Percentiles rank a stretch among this genome's conserved stretches.
Conservation (phyloP, 2,888 invertebrate species). For the Ectemnius cavifrons region DNA sequence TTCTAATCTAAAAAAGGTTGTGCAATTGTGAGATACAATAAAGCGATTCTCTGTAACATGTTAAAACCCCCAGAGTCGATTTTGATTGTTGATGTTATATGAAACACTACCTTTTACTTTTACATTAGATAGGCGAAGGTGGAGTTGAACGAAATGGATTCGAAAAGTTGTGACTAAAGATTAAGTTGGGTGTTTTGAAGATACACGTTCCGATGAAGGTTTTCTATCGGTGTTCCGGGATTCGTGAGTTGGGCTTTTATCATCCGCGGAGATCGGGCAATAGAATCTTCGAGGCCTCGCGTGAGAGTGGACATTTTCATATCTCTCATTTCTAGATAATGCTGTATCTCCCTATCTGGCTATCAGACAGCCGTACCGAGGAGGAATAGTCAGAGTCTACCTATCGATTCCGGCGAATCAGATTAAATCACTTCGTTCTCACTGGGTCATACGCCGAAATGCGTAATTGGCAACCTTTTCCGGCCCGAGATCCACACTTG, state of each 20-base stretch:
- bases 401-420: slow-evolving; percentile 50
- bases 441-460: not conserved
- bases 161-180: not conserved
- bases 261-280: slow-evolving; percentile 23
- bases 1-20: too few relatives aligned
- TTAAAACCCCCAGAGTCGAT: too few relatives aligned
- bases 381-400: slow-evolving; percentile 43
- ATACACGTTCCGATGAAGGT: not conserved
- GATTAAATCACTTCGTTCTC: slow-evolving; percentile 40
- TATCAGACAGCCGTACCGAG: slow-evolving; percentile 32
- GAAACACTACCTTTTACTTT: too few relatives aligned
- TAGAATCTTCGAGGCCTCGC: slow-evolving; percentile 32
- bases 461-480: too few relatives aligned
- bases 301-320: slow-evolving; percentile 41
- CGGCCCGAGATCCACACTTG: too few relatives aligned
- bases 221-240: slow-evolving; percentile 20
- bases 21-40: too few relatives aligned
- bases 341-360: slow-evolving; percentile 42
- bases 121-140: not conserved
- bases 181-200: not conserved
- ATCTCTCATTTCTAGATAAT: slow-evolving; percentile 47
- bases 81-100: too few relatives aligned
- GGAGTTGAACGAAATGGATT: not conserved
- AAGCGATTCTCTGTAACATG: too few relatives aligned
- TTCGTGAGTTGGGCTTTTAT: slow-evolving; percentile 20